Evolutionary conservation across 2,888 invertebrate species (phyloP), one percentile per base, ranked within the genome.

Genomic region (Heliothis peltigera): DNA sequence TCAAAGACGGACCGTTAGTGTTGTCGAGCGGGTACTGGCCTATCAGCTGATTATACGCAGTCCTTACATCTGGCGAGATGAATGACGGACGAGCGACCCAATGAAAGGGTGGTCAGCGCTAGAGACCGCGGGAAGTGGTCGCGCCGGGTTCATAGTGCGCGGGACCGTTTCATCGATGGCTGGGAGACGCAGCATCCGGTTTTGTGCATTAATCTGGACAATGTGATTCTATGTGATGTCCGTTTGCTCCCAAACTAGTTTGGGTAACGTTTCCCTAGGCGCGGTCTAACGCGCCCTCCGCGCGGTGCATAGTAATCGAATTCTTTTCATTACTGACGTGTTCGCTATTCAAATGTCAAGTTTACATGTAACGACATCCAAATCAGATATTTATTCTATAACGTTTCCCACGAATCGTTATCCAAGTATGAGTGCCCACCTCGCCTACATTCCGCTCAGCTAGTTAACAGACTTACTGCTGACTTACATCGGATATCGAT

Each of bases 101-200:
- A 83, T 84, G 83, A 87, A 90, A 87, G 91, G 91, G 89, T 89
- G 89, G 85, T 85, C 90, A 87, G 70, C 86, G 87, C 89, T 89
- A 89, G 77, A 89, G 89, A 89, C 89, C 84, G 89, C 89, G 90
- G 89, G 91, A 89, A 91, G 87, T 86, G 85, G 89, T 89, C 87
- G 82, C 85, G 77, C 89, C 91, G 92, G 89, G 89, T 89, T 90
- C 87, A 87, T 90, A 92, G 86, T 77, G 88, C 84, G 89, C 86
- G 90, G 86, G 91, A 91, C 91, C 92, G 92, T 92, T 93, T 89
- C 86, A 89, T 91, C 91, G 91, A 89, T 87, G 87, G 86, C 84
- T 86, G 87, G 87, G 89, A 89, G 88, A 88, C 81, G 84, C 94
- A 94, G 94, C 95, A 92, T 94, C 95, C 94, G 94, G 94, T 94